phyloP scores from a whole-genome alignment of 2,113 vertebrate genomes.

The Marmota flaviventris region DNA sequence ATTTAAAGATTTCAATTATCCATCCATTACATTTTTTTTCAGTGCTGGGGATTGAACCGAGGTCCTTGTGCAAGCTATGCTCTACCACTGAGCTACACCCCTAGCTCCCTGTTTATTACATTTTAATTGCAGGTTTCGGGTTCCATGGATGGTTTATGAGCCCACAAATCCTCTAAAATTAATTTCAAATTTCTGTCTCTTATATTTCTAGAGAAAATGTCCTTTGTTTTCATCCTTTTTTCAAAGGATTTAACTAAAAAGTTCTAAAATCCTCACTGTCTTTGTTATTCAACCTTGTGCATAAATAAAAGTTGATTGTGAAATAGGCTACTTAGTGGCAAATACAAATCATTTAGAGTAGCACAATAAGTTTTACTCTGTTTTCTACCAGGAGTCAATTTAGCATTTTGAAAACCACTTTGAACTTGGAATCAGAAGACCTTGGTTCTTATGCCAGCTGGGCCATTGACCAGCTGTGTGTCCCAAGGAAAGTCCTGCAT shows the following conservation, averaged over 20 bases:
- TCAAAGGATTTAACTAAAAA: slow-evolving; percentile 39
- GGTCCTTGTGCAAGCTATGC: not conserved
- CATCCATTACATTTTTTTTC: not conserved
- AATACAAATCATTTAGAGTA: slow-evolving; percentile 3
- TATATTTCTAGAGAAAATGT: not conserved
- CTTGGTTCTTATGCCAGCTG: not conserved
- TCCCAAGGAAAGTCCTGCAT: not conserved
- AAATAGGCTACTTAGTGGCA: slow-evolving; percentile 13
- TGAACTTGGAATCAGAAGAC: slow-evolving; percentile 43
- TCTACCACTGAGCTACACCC: no score
- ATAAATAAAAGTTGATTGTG: slow-evolving; percentile 53
- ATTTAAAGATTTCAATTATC: slow-evolving; percentile 46
- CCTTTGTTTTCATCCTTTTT: slow-evolving; percentile 51
- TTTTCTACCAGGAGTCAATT: not conserved
- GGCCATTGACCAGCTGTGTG: not conserved
- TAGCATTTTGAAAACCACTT: slow-evolving; percentile 6
- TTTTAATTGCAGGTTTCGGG: not conserved
- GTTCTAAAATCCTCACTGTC: slow-evolving; percentile 35
- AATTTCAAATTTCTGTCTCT: slow-evolving; percentile 1
- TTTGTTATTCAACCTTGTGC: slow-evolving; percentile 44
- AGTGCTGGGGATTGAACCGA: not conserved
- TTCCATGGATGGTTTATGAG: not conserved
- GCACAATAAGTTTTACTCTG: not conserved
- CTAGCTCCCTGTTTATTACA: not conserved
- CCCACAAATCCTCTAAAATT: not conserved